Evolutionary conservation across 92 coral and sea anemone genomes (phyloP), one percentile per base, ranked within the genome.

Genomic region (Siderastrea radians): DNA sequence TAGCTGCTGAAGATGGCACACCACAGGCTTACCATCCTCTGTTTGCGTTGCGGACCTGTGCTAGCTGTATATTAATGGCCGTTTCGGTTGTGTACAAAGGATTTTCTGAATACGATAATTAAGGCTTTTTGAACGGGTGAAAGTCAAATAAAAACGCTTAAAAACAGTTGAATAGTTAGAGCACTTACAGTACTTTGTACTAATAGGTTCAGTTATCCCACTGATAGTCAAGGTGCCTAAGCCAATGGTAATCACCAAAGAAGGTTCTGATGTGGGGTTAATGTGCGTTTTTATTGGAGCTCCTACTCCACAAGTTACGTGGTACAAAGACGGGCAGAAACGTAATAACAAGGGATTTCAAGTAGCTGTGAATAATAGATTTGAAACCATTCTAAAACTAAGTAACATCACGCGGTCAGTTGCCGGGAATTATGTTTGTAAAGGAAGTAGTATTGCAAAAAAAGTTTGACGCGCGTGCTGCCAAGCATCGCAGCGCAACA

Each of bases 371-470:
- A 85, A 67, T 51, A 71, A 12, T 13, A 88, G 49, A 17, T 81
- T 71, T 12, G 93, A 93, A 65, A 79, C 81, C 6, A 62, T 87
- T 49, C 77, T 90, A 58, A 64, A 66, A 53, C 68, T 91, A 3
- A 75, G 70, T 3, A 69, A 75, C 16, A 80, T 69, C 48, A 55
- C 46, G 16, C 58, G 46, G 8, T 75, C 84, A 6, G 85, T 75
- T 75, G 86, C 78, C 63, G 95, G 98, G 48, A 68, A 86, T 46
- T 87, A 86, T 67, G 79, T 77, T 49, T 95, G 98, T 49, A 48
- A 69, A 46, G 95, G 94, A 9, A 19, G 45, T 7, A 91, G 90
- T 65, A 38, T 79, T 4, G 93, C 91, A 10, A 94, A 93, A 17
- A 80, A 46, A 26, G 38, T 26, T 26, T 26, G 38, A 26, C 38